Conservation (phyloP, 2,888 invertebrate species). For the Erebia aethiops region DNA sequence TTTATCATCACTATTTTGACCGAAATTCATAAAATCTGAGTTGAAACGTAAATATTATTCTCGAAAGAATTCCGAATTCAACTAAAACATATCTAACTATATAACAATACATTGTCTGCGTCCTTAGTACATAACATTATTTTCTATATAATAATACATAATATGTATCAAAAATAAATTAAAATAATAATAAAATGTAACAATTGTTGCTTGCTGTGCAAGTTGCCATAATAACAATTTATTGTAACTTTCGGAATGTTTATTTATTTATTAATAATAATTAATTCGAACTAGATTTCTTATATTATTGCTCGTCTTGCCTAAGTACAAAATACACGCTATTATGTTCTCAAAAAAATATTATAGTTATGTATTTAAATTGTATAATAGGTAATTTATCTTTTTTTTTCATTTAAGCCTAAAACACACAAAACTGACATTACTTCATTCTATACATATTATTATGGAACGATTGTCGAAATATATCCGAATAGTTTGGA, state of each 20-base stretch:
- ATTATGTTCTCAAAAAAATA: background rate
- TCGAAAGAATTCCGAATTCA: background rate
- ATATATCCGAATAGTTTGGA: too few relatives aligned
- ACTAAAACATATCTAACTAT: background rate
- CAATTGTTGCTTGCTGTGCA: conserved; percentile 10
- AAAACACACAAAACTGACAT: background rate
- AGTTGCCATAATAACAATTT: conserved; percentile 5
- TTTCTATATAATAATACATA: too few relatives aligned
- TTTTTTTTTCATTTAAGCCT: background rate
- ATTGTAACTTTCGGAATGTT: conserved; percentile 4
- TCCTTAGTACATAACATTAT: too few relatives aligned
- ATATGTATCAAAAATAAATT: too few relatives aligned
- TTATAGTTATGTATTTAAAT: background rate
- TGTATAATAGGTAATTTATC: too few relatives aligned
- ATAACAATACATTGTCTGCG: background rate
- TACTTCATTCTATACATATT: too few relatives aligned
- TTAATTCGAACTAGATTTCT: background rate
- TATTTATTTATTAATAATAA: conserved; percentile 1
- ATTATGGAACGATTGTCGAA: too few relatives aligned
- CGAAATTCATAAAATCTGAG: background rate
- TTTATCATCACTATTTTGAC: background rate
- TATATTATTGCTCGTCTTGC: background rate
- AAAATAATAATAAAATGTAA: background rate
- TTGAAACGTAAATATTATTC: too few relatives aligned
- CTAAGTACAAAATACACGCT: conserved; percentile 3